Conservation (phyloP, 1,140 invertebrate genomes). For the Drosophila novamexicana region DNA sequence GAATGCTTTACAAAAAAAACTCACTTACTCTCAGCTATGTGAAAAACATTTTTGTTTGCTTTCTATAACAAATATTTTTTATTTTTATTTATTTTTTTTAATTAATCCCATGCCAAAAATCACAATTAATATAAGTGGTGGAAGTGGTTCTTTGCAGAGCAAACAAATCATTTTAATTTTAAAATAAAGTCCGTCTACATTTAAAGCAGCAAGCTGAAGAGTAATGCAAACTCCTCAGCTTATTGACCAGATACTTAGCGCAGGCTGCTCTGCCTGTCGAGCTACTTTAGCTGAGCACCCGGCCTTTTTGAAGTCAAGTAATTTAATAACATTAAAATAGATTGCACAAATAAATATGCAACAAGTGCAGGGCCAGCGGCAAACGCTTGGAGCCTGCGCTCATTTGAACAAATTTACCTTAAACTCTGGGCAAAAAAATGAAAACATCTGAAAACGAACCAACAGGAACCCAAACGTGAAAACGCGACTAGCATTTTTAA, state of each 20-base stretch:
- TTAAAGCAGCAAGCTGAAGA: background rate
- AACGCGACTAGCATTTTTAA: slow-evolving; percentile 78
- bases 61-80: no score
- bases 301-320: slow-evolving; percentile 23
- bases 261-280: background rate
- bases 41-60: no score
- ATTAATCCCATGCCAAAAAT: no score
- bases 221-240: background rate
- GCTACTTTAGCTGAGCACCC: slow-evolving; percentile 10
- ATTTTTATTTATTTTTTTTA: no score
- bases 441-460: background rate
- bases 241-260: slow-evolving; percentile 1
- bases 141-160: no score
- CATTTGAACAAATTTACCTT: slow-evolving; percentile 21
- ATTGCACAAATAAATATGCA: slow-evolving; percentile 51
- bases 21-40: no score
- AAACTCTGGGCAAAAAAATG: background rate
- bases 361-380: slow-evolving; percentile 20
- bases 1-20: no score
- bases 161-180: no score
- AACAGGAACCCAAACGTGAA: slow-evolving; percentile 43
- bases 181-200: background rate
- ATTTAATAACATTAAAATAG: slow-evolving; percentile 46
- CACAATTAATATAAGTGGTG: no score
- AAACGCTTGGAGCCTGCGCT: slow-evolving; percentile 1